Conservation (phyloP, 2,113 vertebrate genomes). For the Macquaria australasica region DNA sequence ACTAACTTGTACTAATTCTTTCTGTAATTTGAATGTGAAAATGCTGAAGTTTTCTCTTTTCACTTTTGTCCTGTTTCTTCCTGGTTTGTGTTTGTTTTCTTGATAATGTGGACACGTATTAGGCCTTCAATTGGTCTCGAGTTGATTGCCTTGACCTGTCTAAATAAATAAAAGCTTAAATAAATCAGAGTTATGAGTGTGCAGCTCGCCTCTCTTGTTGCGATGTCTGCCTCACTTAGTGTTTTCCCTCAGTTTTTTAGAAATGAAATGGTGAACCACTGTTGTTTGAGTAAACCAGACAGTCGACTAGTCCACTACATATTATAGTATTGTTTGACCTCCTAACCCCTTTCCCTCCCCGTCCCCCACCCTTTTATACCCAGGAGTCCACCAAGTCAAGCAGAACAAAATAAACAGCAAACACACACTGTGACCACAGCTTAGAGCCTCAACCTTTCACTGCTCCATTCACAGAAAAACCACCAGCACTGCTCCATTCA, state of each 20-base stretch:
- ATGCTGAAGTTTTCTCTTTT: neutral
- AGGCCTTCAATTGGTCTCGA: neutral
- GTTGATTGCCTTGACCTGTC: neutral
- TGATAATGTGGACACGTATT: neutral
- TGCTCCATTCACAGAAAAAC: slow-evolving; percentile 47
- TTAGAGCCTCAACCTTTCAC: slow-evolving; percentile 37
- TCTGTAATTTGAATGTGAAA: neutral
- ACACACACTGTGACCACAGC: slow-evolving; percentile 48
- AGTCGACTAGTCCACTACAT: no score
- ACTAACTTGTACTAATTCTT: no score
- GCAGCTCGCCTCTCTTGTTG: neutral
- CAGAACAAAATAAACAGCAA: slow-evolving; percentile 73
- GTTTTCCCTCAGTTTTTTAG: neutral
- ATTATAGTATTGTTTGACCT: slow-evolving; percentile 59
- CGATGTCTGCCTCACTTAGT: neutral
- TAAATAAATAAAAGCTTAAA: neutral
- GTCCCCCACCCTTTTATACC: neutral
- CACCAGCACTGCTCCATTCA: slow-evolving; percentile 2
- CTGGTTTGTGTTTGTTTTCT: neutral
- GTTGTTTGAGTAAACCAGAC: neutral
- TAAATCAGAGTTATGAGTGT: neutral
- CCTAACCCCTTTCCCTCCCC: slow-evolving; percentile 25
- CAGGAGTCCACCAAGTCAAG: slow-evolving; percentile 52
- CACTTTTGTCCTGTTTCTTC: neutral
- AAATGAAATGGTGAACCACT: neutral